Evolutionary conservation across 1,140 invertebrate species (phyloP).

Genomic region (Sitobion miscanthi): DNA sequence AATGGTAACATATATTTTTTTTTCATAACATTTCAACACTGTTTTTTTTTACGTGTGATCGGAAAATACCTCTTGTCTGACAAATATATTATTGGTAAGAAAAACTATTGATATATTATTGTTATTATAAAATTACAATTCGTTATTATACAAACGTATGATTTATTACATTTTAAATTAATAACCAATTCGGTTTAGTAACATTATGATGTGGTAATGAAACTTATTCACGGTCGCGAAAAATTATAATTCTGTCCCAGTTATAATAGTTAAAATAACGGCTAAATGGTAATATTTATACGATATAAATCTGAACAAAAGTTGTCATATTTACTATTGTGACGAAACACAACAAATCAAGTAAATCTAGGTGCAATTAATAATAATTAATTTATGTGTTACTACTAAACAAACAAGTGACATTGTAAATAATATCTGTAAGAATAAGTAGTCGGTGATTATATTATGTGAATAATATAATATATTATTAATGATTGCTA

Average conservation of each 20-base stretch:
- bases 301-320: neutral
- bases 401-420: neutral
- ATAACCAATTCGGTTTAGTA: neutral
- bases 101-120: neutral
- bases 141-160: neutral
- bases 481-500: no score
- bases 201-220: no score
- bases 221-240: neutral
- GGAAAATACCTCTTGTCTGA: constrained; percentile 56
- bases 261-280: neutral
- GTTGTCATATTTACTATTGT: neutral
- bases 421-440: neutral
- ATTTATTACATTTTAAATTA: neutral
- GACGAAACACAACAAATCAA: neutral
- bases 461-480: neutral
- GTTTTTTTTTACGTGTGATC: neutral
- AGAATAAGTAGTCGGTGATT: neutral
- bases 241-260: neutral
- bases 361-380: neutral
- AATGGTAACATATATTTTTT: neutral
- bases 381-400: neutral
- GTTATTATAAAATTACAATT: neutral
- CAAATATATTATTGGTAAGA: constrained; percentile 33
- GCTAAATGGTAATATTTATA: neutral
- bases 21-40: neutral